phyloP scores from a whole-genome alignment of 2,113 vertebrate genomes.

The Cyprinodon tularosa region DNA sequence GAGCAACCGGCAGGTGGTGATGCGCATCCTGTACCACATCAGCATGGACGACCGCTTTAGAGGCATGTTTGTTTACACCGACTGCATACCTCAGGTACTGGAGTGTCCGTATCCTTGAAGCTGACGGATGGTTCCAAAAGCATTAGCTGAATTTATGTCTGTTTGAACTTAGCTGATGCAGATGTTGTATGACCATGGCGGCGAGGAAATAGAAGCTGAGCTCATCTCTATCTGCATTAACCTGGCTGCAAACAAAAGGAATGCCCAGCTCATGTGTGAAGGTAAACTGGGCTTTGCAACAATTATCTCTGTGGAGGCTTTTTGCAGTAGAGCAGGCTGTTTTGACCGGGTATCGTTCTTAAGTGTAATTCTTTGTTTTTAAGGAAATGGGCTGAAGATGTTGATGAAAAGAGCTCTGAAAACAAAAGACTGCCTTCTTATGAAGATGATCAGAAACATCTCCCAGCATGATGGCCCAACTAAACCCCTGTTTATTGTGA shows the following conservation, averaged over 20 bases:
- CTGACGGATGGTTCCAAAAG: not conserved
- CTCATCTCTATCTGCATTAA: constrained; percentile 97
- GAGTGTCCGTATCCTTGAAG: not conserved
- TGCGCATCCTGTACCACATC: constrained; percentile 95
- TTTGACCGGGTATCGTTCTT: not conserved
- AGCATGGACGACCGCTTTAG: constrained; percentile 96
- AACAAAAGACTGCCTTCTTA: constrained; percentile 91
- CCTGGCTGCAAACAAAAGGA: constrained; percentile 94
- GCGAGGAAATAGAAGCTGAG: constrained; percentile 89
- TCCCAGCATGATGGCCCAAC: constrained; percentile 93
- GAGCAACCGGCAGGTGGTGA: constrained; percentile 88
- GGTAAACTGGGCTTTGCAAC: constrained; percentile 71
- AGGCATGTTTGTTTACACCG: constrained; percentile 95
- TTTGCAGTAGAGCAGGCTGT: not conserved
- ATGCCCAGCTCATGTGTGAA: constrained; percentile 94
- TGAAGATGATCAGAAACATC: constrained; percentile 98
- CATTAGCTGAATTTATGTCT: constrained; percentile 1
- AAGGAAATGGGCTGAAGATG: constrained; percentile 93
- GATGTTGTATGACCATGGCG: constrained; percentile 91
- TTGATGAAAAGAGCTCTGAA: constrained; percentile 96
- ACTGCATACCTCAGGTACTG: constrained; percentile 93
- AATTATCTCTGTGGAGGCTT: not conserved
- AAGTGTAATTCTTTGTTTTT: constrained; percentile 10
- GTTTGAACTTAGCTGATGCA: constrained; percentile 88
- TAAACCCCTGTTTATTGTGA: constrained; percentile 93